phyloP scores from a whole-genome alignment of 1,140 invertebrate species.

The Heliconius nattereri region DNA sequence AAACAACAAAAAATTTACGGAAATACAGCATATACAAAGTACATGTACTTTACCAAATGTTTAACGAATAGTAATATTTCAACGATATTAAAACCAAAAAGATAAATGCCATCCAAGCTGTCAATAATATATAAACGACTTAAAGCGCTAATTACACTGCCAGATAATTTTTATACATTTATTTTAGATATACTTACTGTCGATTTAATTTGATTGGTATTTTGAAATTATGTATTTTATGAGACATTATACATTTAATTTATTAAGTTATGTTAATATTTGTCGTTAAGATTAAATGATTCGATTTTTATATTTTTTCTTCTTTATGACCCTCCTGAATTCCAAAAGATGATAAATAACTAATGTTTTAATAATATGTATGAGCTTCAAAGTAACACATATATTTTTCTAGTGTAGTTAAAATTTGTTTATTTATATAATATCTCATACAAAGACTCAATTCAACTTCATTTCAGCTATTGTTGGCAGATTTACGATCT shows the following conservation, averaged over 20 bases:
- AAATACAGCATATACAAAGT: too few species aligned
- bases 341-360: background rate
- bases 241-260: slow-evolving; percentile 40
- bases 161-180: slow-evolving; percentile 29
- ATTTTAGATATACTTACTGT: slow-evolving; percentile 11
- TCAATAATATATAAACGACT: slow-evolving; percentile 15
- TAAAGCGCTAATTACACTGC: slow-evolving; percentile 27
- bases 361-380: background rate
- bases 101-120: slow-evolving; percentile 32
- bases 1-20: background rate
- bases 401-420: background rate
- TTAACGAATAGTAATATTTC: background rate
- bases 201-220: slow-evolving; percentile 27
- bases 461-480: background rate
- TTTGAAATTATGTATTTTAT: slow-evolving; percentile 40
- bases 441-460: background rate
- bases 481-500: slow-evolving; percentile 13
- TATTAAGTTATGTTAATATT: slow-evolving; percentile 42
- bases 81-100: background rate
- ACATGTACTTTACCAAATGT: background rate
- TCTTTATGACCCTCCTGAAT: background rate
- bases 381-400: background rate
- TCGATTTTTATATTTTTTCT: slow-evolving; percentile 38
- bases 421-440: background rate
- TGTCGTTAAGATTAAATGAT: slow-evolving; percentile 49